These are phyloP conservation scores for Trematomus loennbergii DNA, from an alignment of 2,113 vertebrate genomes.

Conservation along the genomic window DNA sequence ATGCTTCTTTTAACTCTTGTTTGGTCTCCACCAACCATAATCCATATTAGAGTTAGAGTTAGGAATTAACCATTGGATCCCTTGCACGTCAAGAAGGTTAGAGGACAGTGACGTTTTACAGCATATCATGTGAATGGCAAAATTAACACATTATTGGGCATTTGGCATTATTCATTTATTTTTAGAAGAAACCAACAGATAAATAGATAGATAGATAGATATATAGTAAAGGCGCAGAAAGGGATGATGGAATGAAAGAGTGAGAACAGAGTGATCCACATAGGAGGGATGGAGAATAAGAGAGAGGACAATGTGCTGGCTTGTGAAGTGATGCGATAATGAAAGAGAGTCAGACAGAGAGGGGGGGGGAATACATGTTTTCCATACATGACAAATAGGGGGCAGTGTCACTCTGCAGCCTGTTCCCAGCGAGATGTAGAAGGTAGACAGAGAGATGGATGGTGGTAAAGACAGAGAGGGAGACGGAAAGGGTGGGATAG, in stretches of 20 bases:
- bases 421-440: background rate
- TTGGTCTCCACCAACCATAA: too few species aligned
- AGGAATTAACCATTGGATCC: too few species aligned
- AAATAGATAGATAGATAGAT: background rate
- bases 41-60: too few species aligned
- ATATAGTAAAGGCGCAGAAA: slow-evolving; percentile 26
- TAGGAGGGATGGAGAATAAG: background rate
- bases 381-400: slow-evolving; percentile 47
- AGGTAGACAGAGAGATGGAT: slow-evolving; percentile 28
- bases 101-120: background rate
- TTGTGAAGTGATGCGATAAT: slow-evolving; percentile 52
- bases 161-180: background rate
- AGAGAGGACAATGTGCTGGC: slow-evolving; percentile 25
- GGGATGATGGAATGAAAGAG: slow-evolving; percentile 5
- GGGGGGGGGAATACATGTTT: background rate
- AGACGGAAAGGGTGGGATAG: slow-evolving; percentile 18
- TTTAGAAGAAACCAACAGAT: background rate
- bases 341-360: slow-evolving; percentile 30
- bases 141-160: background rate
- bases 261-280: slow-evolving; percentile 28
- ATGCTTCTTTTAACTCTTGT: background rate
- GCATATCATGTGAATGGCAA: background rate
- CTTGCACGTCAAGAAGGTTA: too few species aligned
- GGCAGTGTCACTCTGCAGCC: slow-evolving; percentile 71
- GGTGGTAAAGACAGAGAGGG: slow-evolving; percentile 3